phyloP scores from a whole-genome alignment of 1,140 invertebrate genomes.

The Drosophila virilis region DNA sequence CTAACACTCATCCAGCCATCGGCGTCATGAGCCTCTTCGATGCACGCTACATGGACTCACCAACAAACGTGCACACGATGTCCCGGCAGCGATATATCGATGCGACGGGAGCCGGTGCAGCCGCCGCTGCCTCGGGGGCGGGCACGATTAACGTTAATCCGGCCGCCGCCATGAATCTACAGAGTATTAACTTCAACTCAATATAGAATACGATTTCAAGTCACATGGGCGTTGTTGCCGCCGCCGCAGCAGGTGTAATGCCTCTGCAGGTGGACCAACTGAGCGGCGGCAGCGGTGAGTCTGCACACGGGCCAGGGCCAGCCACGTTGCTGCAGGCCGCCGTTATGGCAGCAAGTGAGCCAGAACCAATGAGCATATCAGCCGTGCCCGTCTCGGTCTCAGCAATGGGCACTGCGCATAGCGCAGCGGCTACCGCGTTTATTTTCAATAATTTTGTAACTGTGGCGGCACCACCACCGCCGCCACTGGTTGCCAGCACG shows the following conservation, averaged over 20 bases:
- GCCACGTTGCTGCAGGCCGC: slow-evolving; percentile 69
- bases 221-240: slow-evolving; percentile 60
- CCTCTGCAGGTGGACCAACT: slow-evolving; percentile 45
- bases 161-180: slow-evolving; percentile 87
- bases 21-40: slow-evolving; percentile 87
- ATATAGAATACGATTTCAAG: slow-evolving; percentile 86
- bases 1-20: slow-evolving; percentile 84
- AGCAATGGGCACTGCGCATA: slow-evolving; percentile 68
- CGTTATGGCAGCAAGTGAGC: slow-evolving; percentile 61
- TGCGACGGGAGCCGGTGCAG: slow-evolving; percentile 66
- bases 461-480: slow-evolving; percentile 63
- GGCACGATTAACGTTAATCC: slow-evolving; percentile 84
- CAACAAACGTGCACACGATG: slow-evolving; percentile 85
- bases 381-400: slow-evolving; percentile 61
- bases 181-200: slow-evolving; percentile 90
- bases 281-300: slow-evolving; percentile 26
- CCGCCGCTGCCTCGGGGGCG: slow-evolving; percentile 58
- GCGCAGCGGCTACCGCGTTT: slow-evolving; percentile 59
- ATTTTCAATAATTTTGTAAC: slow-evolving; percentile 78
- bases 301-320: slow-evolving; percentile 51
- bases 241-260: slow-evolving; percentile 34
- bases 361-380: slow-evolving; percentile 77
- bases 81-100: slow-evolving; percentile 85
- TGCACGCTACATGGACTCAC: slow-evolving; percentile 86
- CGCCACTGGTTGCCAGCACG: slow-evolving; percentile 47